Conservation (phyloP, 2,888 invertebrate genomes). For the Sylvicola fuscatus region DNA sequence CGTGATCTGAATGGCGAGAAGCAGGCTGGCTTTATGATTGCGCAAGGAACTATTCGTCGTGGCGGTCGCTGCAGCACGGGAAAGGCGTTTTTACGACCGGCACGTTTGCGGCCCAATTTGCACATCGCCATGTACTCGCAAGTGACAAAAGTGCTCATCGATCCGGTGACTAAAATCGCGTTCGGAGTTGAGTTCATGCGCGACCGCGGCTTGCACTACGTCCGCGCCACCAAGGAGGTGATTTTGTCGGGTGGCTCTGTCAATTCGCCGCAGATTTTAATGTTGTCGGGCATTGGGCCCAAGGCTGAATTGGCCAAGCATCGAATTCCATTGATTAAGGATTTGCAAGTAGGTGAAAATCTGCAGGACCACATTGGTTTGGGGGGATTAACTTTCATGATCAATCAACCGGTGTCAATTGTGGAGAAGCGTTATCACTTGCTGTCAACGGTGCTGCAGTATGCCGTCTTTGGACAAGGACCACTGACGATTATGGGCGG, state of each 20-base stretch:
- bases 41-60: slow-evolving; percentile 55
- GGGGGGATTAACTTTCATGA: slow-evolving; percentile 65
- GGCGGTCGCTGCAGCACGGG: slow-evolving; percentile 77
- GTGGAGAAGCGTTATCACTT: slow-evolving; percentile 61
- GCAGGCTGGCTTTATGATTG: slow-evolving; percentile 77
- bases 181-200: slow-evolving; percentile 67
- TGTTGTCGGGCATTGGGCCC: slow-evolving; percentile 81
- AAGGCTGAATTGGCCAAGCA: slow-evolving; percentile 46
- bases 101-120: slow-evolving; percentile 57
- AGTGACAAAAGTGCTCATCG: slow-evolving; percentile 52
- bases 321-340: slow-evolving; percentile 58
- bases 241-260: slow-evolving; percentile 80
- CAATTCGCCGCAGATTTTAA: slow-evolving; percentile 81
- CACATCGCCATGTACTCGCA: slow-evolving; percentile 69
- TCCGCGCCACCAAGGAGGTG: slow-evolving; percentile 66
- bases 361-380: slow-evolving; percentile 78
- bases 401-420: slow-evolving; percentile 58
- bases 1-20: slow-evolving; percentile 72
- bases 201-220: slow-evolving; percentile 46
- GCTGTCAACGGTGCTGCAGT: slow-evolving; percentile 58
- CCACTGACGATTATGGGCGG: slow-evolving; percentile 75
- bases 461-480: slow-evolving; percentile 64
- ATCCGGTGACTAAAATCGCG: slow-evolving; percentile 50
- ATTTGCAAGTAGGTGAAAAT: slow-evolving; percentile 66
- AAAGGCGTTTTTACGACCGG: slow-evolving; percentile 69